Percentiles rank a stretch among this genome's conserved stretches.
phyloP scores from a whole-genome alignment of 2,113 vertebrate genomes.

The Falco punctatus region DNA sequence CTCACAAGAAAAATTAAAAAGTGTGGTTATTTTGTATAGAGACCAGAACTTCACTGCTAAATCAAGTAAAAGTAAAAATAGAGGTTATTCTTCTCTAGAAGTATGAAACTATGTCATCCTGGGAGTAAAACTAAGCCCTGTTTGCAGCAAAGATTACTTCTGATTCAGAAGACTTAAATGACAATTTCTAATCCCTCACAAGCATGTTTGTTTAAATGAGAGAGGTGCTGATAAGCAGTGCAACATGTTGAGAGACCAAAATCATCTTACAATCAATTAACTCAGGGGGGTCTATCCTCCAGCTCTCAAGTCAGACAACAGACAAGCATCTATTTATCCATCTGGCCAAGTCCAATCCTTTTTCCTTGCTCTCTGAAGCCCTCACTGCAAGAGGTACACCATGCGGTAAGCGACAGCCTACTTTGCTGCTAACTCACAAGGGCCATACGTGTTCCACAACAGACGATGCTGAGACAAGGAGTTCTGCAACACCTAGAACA shows the following conservation, averaged over 20 bases:
- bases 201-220: background rate
- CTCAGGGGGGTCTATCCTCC: background rate
- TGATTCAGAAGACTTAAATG: background rate
- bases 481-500: background rate
- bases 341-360: background rate
- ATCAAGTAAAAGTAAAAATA: background rate
- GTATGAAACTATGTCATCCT: background rate
- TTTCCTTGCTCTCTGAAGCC: background rate
- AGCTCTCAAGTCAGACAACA: background rate
- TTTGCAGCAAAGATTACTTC: background rate
- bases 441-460: background rate
- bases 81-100: background rate
- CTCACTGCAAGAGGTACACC: background rate
- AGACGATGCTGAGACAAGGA: background rate
- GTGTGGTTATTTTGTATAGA: background rate
- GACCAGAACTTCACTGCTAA: background rate
- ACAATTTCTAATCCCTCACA: background rate
- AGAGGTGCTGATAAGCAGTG: background rate
- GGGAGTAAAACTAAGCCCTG: background rate
- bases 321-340: background rate
- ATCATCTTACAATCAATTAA: background rate
- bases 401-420: background rate
- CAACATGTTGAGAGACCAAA: background rate
- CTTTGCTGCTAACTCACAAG: background rate
- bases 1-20: background rate